Conservation (phyloP, 2,888 invertebrate genomes). For the Liposcelis brunnea region DNA sequence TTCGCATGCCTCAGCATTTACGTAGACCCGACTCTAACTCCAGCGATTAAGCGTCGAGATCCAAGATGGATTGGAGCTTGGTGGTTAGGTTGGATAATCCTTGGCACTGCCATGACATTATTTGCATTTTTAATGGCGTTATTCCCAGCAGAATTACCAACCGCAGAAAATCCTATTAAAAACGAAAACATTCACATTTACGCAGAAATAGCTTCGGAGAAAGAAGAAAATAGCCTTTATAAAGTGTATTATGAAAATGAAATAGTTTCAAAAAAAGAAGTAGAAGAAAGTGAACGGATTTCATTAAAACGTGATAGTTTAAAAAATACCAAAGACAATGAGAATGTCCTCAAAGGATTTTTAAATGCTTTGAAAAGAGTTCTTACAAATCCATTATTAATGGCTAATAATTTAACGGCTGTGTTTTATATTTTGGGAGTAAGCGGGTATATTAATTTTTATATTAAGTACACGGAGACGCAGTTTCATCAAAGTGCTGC, state of each 20-base stretch:
- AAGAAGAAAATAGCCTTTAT: constrained; percentile 5
- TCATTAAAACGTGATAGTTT: background rate
- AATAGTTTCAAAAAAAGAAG: background rate
- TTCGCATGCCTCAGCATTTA: constrained; percentile 33
- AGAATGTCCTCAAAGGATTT: constrained; percentile 32
- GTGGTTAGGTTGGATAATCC: constrained; percentile 49
- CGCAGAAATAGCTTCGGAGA: background rate
- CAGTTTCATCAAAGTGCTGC: constrained; percentile 48
- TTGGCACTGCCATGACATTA: constrained; percentile 36
- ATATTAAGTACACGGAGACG: constrained; percentile 58
- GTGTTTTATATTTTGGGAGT: constrained; percentile 46
- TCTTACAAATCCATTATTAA: constrained; percentile 43
- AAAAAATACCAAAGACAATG: constrained; percentile 20
- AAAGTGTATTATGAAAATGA: constrained; percentile 13
- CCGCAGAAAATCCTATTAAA: background rate
- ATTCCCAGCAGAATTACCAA: constrained; percentile 40
- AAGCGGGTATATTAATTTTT: constrained; percentile 48
- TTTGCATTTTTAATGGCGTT: constrained; percentile 43
- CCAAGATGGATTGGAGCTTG: constrained; percentile 58
- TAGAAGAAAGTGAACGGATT: background rate
- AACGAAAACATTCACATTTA: background rate
- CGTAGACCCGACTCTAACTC: constrained; percentile 40
- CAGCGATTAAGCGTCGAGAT: constrained; percentile 37
- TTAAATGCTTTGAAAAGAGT: constrained; percentile 38
- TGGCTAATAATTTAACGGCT: constrained; percentile 44